A percentile compares a stretch with the other conserved stretches of the same genome.
Evolutionary conservation across 1,140 invertebrate genomes (phyloP).

Genomic region (Drosophila lini): DNA sequence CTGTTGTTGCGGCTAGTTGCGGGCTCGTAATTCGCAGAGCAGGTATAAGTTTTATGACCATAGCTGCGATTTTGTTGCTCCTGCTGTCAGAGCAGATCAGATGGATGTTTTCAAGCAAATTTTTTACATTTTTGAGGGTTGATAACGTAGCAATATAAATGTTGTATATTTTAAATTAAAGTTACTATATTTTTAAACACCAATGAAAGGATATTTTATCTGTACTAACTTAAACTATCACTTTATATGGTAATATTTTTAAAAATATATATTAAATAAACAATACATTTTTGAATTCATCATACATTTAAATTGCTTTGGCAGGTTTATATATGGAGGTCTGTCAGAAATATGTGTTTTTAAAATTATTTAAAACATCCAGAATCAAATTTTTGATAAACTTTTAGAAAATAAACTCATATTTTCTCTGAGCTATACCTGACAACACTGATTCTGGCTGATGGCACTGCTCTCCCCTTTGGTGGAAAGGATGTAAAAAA

Average conservation of each 20-base stretch:
- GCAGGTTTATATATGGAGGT: neutral
- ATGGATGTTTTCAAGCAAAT: neutral
- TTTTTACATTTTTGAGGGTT: neutral
- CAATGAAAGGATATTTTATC: neutral
- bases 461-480: conserved; percentile 6
- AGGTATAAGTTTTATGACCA: conserved; percentile 73
- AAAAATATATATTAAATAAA: neutral
- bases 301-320: neutral
- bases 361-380: neutral
- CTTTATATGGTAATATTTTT: no score
- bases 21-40: conserved; percentile 50
- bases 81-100: neutral
- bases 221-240: neutral
- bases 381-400: neutral
- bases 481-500: conserved; percentile 60
- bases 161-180: neutral
- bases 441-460: conserved; percentile 16
- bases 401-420: neutral
- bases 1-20: conserved; percentile 44
- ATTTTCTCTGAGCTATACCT: neutral
- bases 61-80: conserved; percentile 42
- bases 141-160: neutral
- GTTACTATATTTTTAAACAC: neutral
- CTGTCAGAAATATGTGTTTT: neutral
- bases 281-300: neutral